Percentiles rank a stretch among this genome's conserved stretches.
phyloP scores from a whole-genome alignment of 1,140 invertebrate species.

The Drosophila malerkotliana region DNA sequence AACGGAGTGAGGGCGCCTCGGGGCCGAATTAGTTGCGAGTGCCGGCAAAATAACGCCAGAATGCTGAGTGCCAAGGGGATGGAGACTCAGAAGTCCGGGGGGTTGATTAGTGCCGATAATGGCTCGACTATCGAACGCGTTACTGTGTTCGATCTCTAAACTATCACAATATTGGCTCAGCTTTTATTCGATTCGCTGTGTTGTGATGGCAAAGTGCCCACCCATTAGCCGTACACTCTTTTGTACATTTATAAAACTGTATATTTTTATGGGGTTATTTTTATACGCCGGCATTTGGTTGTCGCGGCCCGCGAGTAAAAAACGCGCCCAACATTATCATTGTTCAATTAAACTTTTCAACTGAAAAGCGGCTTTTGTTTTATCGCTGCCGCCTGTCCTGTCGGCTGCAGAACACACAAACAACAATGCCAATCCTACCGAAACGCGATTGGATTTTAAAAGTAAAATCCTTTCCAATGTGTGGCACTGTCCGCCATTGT shows the following conservation, averaged over 20 bases:
- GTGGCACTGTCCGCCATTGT: constrained; percentile 51
- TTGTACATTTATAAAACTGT: constrained; percentile 31
- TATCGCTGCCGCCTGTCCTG: constrained; percentile 59
- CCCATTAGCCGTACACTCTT: constrained; percentile 27
- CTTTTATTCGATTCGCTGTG: constrained; percentile 56
- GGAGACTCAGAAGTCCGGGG: neutral
- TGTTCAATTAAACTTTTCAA: constrained; percentile 82
- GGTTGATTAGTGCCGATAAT: constrained; percentile 40
- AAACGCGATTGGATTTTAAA: constrained; percentile 18
- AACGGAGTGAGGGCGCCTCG: constrained; percentile 55
- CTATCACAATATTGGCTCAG: constrained; percentile 48
- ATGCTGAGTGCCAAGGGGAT: constrained; percentile 32
- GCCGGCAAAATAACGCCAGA: constrained; percentile 51
- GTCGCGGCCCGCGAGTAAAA: constrained; percentile 15
- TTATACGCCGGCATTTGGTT: constrained; percentile 57
- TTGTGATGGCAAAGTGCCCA: constrained; percentile 50
- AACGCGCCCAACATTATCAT: constrained; percentile 69
- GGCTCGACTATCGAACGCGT: constrained; percentile 14
- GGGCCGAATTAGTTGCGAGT: constrained; percentile 51
- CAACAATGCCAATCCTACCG: constrained; percentile 27
- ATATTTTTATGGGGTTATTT: constrained; percentile 46
- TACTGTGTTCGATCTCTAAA: constrained; percentile 28
- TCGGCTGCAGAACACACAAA: constrained; percentile 70
- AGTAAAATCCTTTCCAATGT: constrained; percentile 40
- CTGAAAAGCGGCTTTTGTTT: constrained; percentile 82